A percentile compares a stretch with the other conserved stretches of the same genome.
These are phyloP conservation scores for Decapterus maruadsi DNA, from an alignment of 2,797 vertebrate genomes.

Conservation along the genomic window DNA sequence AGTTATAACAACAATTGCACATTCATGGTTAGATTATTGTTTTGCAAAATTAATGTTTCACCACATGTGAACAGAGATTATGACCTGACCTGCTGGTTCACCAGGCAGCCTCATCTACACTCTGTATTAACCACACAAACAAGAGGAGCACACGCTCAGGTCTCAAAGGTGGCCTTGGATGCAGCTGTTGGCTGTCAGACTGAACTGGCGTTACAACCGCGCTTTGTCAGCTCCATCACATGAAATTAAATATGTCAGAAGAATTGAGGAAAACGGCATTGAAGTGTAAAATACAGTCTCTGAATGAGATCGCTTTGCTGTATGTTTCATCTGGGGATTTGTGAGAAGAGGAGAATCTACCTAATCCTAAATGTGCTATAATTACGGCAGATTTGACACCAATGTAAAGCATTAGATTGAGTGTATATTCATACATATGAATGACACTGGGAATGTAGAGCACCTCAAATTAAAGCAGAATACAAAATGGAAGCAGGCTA, in stretches of 20 bases:
- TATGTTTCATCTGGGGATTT: constrained; percentile 31
- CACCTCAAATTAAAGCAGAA: constrained; percentile 30
- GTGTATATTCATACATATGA: constrained; percentile 26
- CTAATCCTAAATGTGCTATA: constrained; percentile 24
- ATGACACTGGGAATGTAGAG: constrained; percentile 17
- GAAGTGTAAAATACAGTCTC: constrained; percentile 11
- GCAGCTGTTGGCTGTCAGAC: constrained; percentile 22
- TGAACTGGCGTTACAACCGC: constrained; percentile 8
- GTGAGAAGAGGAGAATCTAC: constrained; percentile 24
- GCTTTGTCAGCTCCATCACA: constrained; percentile 5
- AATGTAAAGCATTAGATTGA: background rate
- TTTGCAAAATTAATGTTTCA: no score
- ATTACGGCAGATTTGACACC: constrained; percentile 25
- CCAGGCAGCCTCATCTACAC: background rate
- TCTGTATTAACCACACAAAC: constrained; percentile 13
- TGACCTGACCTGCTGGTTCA: background rate
- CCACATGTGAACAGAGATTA: no score
- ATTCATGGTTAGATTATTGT: no score
- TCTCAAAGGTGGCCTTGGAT: constrained; percentile 18
- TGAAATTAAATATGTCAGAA: constrained; percentile 25
- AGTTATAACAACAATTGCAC: no score
- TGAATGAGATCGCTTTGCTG: constrained; percentile 23
- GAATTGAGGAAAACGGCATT: constrained; percentile 8
- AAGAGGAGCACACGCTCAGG: background rate
- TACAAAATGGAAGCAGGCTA: constrained; percentile 24